Percentiles rank a stretch among this genome's conserved stretches.
Evolutionary conservation across 2,888 invertebrate genomes (phyloP).

Genomic region (Incurvaria masculella): DNA sequence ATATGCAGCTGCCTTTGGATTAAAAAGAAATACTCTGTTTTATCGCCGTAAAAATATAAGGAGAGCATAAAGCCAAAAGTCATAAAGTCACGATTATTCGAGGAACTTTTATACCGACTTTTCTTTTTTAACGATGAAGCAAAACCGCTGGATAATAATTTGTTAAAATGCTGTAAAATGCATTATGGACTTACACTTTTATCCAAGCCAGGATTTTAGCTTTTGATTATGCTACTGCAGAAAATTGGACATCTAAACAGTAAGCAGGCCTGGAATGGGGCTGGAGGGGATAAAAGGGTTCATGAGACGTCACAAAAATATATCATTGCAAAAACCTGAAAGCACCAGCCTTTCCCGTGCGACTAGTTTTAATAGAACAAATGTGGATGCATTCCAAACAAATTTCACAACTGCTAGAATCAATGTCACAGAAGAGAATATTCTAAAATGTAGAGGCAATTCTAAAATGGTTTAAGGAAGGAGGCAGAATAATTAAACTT

Average conservation of each 20-base stretch:
- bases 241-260: not conserved
- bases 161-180: not conserved
- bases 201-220: not conserved
- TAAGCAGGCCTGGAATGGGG: constrained; percentile 8
- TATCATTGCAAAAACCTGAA: constrained; percentile 15
- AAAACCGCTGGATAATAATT: not conserved
- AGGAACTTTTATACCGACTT: not conserved
- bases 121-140: not conserved
- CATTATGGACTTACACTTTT: not conserved
- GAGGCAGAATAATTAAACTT: too few relatives aligned
- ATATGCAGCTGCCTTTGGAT: not conserved
- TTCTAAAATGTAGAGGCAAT: too few relatives aligned
- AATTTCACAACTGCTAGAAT: constrained; percentile 10
- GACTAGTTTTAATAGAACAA: constrained; percentile 10
- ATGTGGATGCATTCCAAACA: constrained; percentile 10
- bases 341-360: constrained; percentile 16
- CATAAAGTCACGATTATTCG: not conserved
- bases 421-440: too few relatives aligned
- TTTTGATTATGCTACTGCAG: not conserved
- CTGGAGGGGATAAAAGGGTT: constrained; percentile 13
- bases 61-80: not conserved
- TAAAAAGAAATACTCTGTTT: not conserved
- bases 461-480: too few relatives aligned
- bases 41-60: not conserved
- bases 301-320: constrained; percentile 10